Evolutionary conservation across 2,113 vertebrate genomes (phyloP), one percentile per base, ranked within the genome.

Genomic region (Plectropomus leopardus): DNA sequence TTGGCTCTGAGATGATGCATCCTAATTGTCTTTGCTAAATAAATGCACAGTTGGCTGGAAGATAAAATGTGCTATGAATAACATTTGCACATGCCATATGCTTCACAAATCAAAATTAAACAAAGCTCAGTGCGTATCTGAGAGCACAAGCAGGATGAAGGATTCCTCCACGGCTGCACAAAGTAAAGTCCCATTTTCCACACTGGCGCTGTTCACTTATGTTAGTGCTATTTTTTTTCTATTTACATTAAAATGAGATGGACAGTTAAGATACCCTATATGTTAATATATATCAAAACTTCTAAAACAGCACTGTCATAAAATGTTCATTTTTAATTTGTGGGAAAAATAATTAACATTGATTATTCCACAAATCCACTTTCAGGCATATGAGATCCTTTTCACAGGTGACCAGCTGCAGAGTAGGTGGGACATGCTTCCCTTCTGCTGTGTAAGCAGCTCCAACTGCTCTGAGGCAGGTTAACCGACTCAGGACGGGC

Each of bases 1-100:
- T 53, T 51, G 4, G n/a, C 24, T 17, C 19, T 19, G 5, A 40
- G n/a, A 45, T 24, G 23, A 65, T n/a, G 44, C 28, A 34, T 34
- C 3, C 45, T 21, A 66, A 66, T 32, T 28, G 61, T 30, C 63
- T n/a, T n/a, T 48, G 44, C 13, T n/a, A 32, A 66, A 44, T 47
- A 1, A 65, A 40, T 17, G 8, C 24, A 63, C 40, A 10, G 48
- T 34, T 21, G 21, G 50, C 23, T 32, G 1, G 10, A 51, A 58
- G 42, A 69, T 21, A 5, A 55, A 83, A 78, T 45, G 11, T 13
- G 51, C 24, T 36, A 17, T 75, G 57, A 74, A 61, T 48, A 36
- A 45, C 45, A 61, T 67, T 59, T 68, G n/a, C 34, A 53, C 47
- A 34, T n/a, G 23, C 17, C 28, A 48, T 45, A 80, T 7, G 32